Evolutionary conservation across 2,113 vertebrate genomes (phyloP).

Genomic region (Procavia capensis): DNA sequence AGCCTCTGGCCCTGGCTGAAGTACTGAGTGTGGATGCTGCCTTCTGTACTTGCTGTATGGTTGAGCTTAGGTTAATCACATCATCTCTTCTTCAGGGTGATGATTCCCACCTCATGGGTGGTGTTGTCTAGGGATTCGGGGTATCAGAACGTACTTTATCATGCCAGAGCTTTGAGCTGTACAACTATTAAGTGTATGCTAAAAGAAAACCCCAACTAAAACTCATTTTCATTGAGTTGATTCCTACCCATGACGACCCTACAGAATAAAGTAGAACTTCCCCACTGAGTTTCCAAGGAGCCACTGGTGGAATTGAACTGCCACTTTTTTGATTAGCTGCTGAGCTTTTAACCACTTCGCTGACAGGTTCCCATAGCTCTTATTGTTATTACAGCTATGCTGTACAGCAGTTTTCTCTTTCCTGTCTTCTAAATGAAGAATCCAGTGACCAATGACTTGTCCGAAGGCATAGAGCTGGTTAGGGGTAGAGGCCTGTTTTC

Average conservation of each 20-base stretch:
- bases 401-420: neutral
- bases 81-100: neutral
- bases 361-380: neutral
- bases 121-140: neutral
- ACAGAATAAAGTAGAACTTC: too few species aligned
- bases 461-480: neutral
- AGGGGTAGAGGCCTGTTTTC: conserved; percentile 3
- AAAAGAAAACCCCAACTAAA: too few species aligned
- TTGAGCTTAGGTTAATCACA: neutral
- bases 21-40: neutral
- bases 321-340: too few species aligned
- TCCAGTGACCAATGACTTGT: neutral
- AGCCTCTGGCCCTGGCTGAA: neutral
- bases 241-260: too few species aligned
- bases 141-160: neutral
- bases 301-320: too few species aligned
- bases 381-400: neutral
- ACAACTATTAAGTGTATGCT: neutral
- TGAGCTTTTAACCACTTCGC: too few species aligned
- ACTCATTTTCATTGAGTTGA: too few species aligned
- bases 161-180: neutral
- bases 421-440: neutral
- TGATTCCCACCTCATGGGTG: neutral
- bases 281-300: too few species aligned
- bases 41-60: neutral